Evolutionary conservation across 92 coral and sea anemone genomes (phyloP).

Genomic region (Heliopora coerulea): DNA sequence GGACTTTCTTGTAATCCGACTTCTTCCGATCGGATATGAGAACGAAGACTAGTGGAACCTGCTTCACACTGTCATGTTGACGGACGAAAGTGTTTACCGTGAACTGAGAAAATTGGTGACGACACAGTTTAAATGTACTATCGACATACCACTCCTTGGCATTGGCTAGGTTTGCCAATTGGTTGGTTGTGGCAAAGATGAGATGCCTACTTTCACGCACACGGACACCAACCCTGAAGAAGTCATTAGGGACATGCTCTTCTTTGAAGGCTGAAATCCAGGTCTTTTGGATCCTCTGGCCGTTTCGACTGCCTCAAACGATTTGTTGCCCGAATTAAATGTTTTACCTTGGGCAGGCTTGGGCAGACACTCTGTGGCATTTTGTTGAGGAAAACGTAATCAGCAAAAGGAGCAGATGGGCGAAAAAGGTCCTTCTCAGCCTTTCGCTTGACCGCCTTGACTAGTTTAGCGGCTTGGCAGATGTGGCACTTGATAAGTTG

Average conservation of each 20-base stretch:
- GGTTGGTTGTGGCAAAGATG: neutral
- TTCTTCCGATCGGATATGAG: conserved; percentile 10
- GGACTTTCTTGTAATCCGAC: neutral
- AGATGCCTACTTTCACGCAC: conserved; percentile 10
- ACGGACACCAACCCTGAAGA: neutral
- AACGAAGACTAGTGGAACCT: conserved; percentile 9
- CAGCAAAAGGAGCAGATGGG: no score
- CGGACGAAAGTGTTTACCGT: conserved; percentile 10
- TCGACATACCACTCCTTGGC: conserved; percentile 12
- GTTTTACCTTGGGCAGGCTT: no score
- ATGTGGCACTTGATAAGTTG: no score
- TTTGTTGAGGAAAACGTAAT: no score
- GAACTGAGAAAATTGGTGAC: neutral
- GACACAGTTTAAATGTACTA: conserved; percentile 17
- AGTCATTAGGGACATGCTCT: conserved; percentile 10
- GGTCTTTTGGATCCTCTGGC: no score
- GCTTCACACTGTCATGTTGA: neutral
- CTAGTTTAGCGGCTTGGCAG: no score
- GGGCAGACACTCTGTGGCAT: no score
- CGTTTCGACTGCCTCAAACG: no score
- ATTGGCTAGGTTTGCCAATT: neutral
- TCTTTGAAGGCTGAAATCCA: neutral
- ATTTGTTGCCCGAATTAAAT: no score
- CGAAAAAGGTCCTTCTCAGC: no score
- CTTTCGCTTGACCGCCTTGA: no score